Conservation (phyloP, 2,888 invertebrate species). For the Dicyrtomina minuta region DNA sequence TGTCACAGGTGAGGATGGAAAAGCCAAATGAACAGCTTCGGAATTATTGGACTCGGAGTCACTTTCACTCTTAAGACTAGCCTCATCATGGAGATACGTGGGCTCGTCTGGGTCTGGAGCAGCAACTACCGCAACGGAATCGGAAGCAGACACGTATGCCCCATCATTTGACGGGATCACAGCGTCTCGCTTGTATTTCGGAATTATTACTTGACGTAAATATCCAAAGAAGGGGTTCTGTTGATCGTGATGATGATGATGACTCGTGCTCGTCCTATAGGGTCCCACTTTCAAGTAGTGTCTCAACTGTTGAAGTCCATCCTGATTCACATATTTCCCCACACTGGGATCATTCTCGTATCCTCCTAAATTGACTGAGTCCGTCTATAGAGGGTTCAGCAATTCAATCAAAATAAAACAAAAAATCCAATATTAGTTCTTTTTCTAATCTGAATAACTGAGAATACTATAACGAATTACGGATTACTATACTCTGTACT, state of each 20-base stretch:
- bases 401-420: not conserved
- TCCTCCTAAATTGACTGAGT: conserved; percentile 46
- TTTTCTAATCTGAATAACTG: not conserved
- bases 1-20: not conserved
- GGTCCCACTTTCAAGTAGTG: conserved; percentile 53
- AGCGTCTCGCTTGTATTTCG: conserved; percentile 32
- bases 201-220: conserved; percentile 51
- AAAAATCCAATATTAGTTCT: not conserved
- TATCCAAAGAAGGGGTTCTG: conserved; percentile 51
- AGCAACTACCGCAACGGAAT: not conserved
- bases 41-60: too few relatives aligned
- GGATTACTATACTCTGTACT: not conserved
- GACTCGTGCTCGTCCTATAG: conserved; percentile 40
- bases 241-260: conserved; percentile 24
- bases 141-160: not conserved
- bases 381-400: conserved; percentile 38
- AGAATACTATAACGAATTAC: not conserved
- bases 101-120: conserved; percentile 15
- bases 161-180: not conserved
- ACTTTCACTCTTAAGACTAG: conserved; percentile 24
- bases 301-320: conserved; percentile 52
- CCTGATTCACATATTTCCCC: conserved; percentile 53
- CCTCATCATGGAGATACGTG: not conserved
- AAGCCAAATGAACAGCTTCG: not conserved
- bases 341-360: conserved; percentile 53